Percentiles rank a stretch among this genome's conserved stretches.
phyloP scores from a whole-genome alignment of 2,888 invertebrate species.

The Nomada hirtipes region DNA sequence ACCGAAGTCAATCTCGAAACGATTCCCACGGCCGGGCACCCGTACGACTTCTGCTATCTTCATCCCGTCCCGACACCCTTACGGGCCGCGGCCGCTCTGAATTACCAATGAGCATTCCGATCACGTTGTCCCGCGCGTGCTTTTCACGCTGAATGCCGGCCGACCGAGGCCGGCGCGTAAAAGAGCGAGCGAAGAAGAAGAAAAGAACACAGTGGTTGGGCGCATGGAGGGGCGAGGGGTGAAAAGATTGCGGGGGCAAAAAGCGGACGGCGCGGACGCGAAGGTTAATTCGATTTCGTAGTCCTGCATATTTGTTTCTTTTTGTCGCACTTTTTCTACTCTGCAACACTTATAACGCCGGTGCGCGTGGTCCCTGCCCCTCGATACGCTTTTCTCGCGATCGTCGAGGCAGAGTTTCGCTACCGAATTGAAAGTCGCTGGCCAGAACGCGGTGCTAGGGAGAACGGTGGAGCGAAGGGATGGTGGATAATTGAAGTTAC shows the following conservation, averaged over 20 bases:
- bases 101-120: conserved; percentile 72
- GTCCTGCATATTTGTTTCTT: conserved; percentile 34
- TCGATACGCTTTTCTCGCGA: not conserved
- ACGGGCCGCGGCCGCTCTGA: conserved; percentile 51
- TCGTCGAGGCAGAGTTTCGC: no score
- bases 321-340: conserved; percentile 50
- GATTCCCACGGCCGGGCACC: conserved; percentile 45
- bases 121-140: conserved; percentile 68
- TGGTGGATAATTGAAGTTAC: no score
- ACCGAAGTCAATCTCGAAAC: conserved; percentile 39
- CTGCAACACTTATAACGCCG: no score
- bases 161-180: conserved; percentile 14
- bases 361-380: no score
- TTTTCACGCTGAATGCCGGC: conserved; percentile 59
- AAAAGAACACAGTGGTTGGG: not conserved
- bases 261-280: conserved; percentile 26
- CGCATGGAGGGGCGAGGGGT: not conserved
- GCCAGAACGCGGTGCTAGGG: no score
- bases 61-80: conserved; percentile 49
- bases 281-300: conserved; percentile 58
- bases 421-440: no score
- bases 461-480: no score
- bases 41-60: conserved; percentile 61
- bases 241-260: not conserved
- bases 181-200: conserved; percentile 43